These are phyloP conservation scores for Eupithecia exiguata DNA, from an alignment of 2,888 invertebrate species.

Conservation along the genomic window DNA sequence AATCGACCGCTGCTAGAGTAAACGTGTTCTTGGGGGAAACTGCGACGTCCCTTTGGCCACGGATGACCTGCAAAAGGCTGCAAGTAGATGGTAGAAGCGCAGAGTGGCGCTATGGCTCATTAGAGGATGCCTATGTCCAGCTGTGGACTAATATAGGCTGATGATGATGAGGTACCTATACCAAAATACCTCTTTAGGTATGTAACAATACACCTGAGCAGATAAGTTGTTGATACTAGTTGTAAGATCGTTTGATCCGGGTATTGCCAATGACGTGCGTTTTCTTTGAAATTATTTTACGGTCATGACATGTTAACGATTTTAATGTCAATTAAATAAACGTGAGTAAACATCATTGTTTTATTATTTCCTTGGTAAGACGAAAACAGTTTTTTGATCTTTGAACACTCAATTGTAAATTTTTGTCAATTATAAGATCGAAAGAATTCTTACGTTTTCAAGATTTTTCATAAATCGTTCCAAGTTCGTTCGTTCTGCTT, in stretches of 20 bases:
- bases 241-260: conserved; percentile 28
- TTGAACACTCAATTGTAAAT: not conserved
- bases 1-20: not conserved
- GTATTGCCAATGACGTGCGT: conserved; percentile 2
- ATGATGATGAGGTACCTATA: not conserved
- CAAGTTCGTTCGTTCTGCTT: not conserved
- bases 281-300: not conserved
- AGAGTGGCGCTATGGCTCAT: not conserved
- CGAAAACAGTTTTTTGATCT: not conserved
- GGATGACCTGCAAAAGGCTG: not conserved
- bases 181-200: not conserved
- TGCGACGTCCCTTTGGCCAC: not conserved
- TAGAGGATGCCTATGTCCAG: not conserved
- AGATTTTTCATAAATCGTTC: not conserved
- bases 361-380: not conserved
- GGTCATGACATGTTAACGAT: conserved; percentile 5
- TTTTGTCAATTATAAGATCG: not conserved
- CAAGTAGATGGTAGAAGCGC: not conserved
- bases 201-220: not conserved
- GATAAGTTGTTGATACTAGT: conserved; percentile 32
- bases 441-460: not conserved
- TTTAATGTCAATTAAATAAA: conserved; percentile 8
- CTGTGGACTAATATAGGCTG: not conserved
- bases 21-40: not conserved
- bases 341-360: not conserved